Base-by-base conservation (phyloP, 2,888 invertebrate genomes). In the Rhamphomyia laevipes region DNA sequence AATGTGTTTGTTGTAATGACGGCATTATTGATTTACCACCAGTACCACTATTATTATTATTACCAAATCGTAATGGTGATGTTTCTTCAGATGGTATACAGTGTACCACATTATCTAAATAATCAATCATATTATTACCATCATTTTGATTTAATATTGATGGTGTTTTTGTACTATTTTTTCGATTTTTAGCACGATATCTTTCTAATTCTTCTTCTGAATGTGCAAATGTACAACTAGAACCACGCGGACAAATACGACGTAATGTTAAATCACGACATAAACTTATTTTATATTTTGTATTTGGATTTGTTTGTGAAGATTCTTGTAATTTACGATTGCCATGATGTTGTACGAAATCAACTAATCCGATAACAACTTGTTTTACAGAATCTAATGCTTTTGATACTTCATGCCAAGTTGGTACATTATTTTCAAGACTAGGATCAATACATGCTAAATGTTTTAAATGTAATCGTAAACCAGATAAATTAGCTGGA, bases 211-310 rank as follows among this genome's bases (percentile, higher is more conserved):
- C 95, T 55, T 91, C 87, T 56, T 87, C 86, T 1, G 88, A 87
- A 67, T 95, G 94, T 7, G 93, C 91, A 72, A 92, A 95, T 1
- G 89, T 91, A 67, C 95, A 95, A 58, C 83, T 82, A 41, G 79
- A 80, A 5, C 91, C 89, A 11, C 93, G 75, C 0, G 93, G 92
- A 65, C 95, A 95, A 53, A 80, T 82, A 0, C 87, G 82, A 13
- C 86, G 76, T 21, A 84, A 74, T 2, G 83, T 79, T 11, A 90
- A 75, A 68, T 94, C 92, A 1, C 93, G 77, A 59, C 93, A 94
- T 81, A 93, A 83, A 61, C 86, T 85, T 51, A 91, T 88, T 73
- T 93, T 93, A 71, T 91, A 92, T 63, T 86, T 87, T 13, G 80
- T 76, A 64, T 84, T 70, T 17, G 73, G 73, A 51, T 78, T 80